Conservation (phyloP, 2,797 vertebrate genomes). For the Fistularia tabacaria region DNA sequence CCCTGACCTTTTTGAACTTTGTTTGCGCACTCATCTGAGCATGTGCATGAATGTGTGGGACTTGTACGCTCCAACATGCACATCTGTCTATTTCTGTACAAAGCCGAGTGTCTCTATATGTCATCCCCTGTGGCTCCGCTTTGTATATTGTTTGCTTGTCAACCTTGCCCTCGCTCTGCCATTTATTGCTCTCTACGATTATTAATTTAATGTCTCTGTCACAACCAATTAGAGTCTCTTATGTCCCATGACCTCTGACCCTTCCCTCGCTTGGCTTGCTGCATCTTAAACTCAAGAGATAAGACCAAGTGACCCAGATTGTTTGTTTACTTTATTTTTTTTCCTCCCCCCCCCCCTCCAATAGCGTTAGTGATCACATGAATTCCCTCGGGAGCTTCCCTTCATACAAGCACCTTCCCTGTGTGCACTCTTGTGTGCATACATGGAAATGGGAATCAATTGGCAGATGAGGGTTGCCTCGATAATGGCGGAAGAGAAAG, state of each 20-base stretch:
- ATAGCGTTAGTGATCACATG: conserved; percentile 40
- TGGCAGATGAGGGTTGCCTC: not conserved
- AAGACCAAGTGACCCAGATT: conserved; percentile 52
- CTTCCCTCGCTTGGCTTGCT: conserved; percentile 31
- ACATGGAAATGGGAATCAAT: conserved; percentile 20
- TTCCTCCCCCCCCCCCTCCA: not conserved
- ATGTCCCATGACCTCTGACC: conserved; percentile 46
- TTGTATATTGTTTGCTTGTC: conserved; percentile 7
- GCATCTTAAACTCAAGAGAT: conserved; percentile 33
- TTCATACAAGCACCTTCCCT: conserved; percentile 16
- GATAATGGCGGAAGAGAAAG: conserved; percentile 6
- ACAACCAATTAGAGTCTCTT: conserved; percentile 48
- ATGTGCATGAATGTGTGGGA: not conserved
- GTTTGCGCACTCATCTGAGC: not conserved
- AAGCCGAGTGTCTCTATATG: conserved; percentile 26
- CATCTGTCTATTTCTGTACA: conserved; percentile 15
- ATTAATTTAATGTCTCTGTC: conserved; percentile 71
- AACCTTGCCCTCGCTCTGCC: conserved; percentile 36
- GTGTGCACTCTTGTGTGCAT: conserved; percentile 9
- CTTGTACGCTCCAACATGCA: not conserved
- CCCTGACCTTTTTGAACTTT: conserved; percentile 21
- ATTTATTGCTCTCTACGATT: conserved; percentile 55
- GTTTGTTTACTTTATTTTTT: conserved; percentile 40
- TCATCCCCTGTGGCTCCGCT: conserved; percentile 43
- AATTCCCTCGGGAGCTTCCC: conserved; percentile 31